These are phyloP conservation scores for Microctonus hyperodae DNA, from an alignment of 2,888 invertebrate species.

Conservation along the genomic window DNA sequence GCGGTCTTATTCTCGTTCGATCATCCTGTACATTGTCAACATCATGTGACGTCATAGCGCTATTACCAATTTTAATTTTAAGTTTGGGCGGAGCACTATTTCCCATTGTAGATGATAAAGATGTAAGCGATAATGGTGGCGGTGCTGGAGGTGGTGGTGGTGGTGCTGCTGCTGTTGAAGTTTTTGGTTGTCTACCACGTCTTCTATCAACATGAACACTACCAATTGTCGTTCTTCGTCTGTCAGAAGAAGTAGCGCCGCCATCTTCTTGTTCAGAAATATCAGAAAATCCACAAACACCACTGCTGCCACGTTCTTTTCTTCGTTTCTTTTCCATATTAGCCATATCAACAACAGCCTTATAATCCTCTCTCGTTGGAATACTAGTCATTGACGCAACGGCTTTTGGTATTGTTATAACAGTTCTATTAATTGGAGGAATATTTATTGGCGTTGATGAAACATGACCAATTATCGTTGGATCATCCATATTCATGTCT, in stretches of 20 bases:
- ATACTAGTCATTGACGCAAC: slow-evolving; percentile 89
- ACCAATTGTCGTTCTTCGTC: slow-evolving; percentile 47
- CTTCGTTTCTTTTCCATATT: slow-evolving; percentile 75
- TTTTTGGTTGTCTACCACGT: slow-evolving; percentile 55
- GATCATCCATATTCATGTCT: slow-evolving; percentile 86
- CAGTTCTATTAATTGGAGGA: slow-evolving; percentile 72
- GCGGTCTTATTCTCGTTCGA: slow-evolving; percentile 68
- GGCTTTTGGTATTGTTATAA: slow-evolving; percentile 86
- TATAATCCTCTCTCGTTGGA: slow-evolving; percentile 85
- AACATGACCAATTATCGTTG: slow-evolving; percentile 67
- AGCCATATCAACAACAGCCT: slow-evolving; percentile 70
- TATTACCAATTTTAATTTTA: slow-evolving; percentile 78
- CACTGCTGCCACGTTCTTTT: slow-evolving; percentile 63
- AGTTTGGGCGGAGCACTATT: slow-evolving; percentile 71
- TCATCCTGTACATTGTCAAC: slow-evolving; percentile 62
- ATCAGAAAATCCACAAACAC: slow-evolving; percentile 45
- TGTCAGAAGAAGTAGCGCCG: slow-evolving; percentile 41
- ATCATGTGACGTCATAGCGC: slow-evolving; percentile 65
- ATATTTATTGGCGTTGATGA: slow-evolving; percentile 68
- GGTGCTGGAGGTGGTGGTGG: slow-evolving; percentile 52
- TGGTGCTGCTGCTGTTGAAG: slow-evolving; percentile 47
- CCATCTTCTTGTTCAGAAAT: slow-evolving; percentile 48
- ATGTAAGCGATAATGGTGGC: slow-evolving; percentile 50
- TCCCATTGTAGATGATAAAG: slow-evolving; percentile 56
- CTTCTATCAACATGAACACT: slow-evolving; percentile 55